Evolutionary conservation across 2,888 invertebrate species (phyloP).

Genomic region (Acanthosepion pharaonis): DNA sequence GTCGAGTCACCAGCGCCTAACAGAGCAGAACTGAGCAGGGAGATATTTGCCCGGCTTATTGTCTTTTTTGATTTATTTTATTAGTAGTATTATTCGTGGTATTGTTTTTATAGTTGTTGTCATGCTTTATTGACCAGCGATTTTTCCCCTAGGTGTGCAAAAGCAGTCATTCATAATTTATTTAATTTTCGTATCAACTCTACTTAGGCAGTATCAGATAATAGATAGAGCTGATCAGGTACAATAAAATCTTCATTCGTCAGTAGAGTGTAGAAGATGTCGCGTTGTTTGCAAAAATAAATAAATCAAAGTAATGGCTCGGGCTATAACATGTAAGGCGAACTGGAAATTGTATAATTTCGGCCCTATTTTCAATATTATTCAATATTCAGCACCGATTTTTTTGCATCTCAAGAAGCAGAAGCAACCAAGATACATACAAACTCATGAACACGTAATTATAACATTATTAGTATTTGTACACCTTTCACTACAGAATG

Average conservation of each 20-base stretch:
- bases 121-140: not conserved
- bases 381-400: too few species aligned
- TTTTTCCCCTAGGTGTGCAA: not conserved
- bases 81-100: not conserved
- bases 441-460: too few species aligned
- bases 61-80: not conserved
- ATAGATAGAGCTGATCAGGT: not conserved
- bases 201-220: not conserved
- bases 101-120: not conserved
- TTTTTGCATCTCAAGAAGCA: too few species aligned
- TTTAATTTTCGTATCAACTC: not conserved
- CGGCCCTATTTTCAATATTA: too few species aligned
- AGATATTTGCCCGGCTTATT: not conserved
- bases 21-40: not conserved
- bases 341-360: too few species aligned
- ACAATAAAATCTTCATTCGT: not conserved
- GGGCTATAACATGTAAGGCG: too few species aligned
- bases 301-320: not conserved
- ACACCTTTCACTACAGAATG: too few species aligned
- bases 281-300: not conserved
- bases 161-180: not conserved
- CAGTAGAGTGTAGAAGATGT: not conserved
- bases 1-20: not conserved
- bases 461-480: too few species aligned
- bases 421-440: too few species aligned